Evolutionary conservation across 2,113 vertebrate species (phyloP), one percentile per base, ranked within the genome.

Genomic region (Dermatemys mawii): DNA sequence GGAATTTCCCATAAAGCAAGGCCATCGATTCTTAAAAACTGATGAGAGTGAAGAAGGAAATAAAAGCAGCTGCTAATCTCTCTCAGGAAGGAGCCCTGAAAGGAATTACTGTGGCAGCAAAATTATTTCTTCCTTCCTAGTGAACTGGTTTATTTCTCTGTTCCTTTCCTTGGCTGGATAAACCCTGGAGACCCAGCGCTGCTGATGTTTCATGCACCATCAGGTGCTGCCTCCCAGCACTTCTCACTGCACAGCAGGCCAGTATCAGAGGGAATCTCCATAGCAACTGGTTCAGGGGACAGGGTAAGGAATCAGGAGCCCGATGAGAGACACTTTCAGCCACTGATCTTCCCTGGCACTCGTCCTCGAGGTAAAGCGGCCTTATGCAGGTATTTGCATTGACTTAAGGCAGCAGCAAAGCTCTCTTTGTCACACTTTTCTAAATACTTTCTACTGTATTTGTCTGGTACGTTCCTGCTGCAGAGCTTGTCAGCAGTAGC

Each of bases 261-360:
- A 35, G 80, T 22, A n/a, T 80, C 81, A 73, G 93, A 86, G 35
- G 44, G 63, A 27, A 67, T 97, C 84, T 91, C 96, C 93, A 95
- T 96, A 92, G 95, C 81, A 92, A 95, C 89, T 21, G 32, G 67
- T 93, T 87, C 38, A 44, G 86, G 57, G 49, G 53, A 75, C 41
- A 35, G 78, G n/a, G 57, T 38, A 41, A 14, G 13, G 48, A 70
- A 11, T n/a, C n/a, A 46, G 11, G 63, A 88, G 38, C 76, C n/a
- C 51, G 54, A 21, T 3, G 57, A 83, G 38, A 63, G 13, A 5
- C 35, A 38, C 73, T 76, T 76, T 73, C 46, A 55, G 38, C 50
- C 41, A 8, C 10, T 27, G 17, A 67, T 49, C 24, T 55, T 46
- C 9, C 41, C 29, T 5, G 14, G 46, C 19, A 35, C 16, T 24